Evolutionary conservation across 2,888 invertebrate genomes (phyloP), one percentile per base, ranked within the genome.

Genomic region (Drosophila hamatofila): DNA sequence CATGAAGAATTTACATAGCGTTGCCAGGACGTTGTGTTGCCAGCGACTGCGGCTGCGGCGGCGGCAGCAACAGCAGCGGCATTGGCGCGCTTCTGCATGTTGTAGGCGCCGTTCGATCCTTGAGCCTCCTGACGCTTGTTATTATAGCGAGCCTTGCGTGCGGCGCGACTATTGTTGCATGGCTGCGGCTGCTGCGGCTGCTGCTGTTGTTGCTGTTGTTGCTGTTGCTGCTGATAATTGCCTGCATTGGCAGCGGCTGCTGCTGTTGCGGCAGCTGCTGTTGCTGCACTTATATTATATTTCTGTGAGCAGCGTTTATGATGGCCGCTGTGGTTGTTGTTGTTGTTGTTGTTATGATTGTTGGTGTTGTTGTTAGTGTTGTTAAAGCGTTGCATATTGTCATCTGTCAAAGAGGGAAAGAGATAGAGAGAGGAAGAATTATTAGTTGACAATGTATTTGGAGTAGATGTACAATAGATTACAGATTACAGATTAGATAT

Each of bases 1-100:
- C 80, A 81, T 85, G 90, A 90, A 91, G 91, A 85, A 74, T 67
- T 63, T 54, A 75, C 81, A 69, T 78, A 82, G n/a, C 78, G 82
- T 46, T 73, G 78, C 70, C 88, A 89, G 77, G 88, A 83, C 66
- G 74, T 55, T 35, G 78, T 80, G 49, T 83, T 59, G 83, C 54
- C 60, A 14, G 48, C 12, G 23, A 8, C 51, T 11, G 51, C 35
- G 14, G 23, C 48, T 5, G n/a, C 18, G 5, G 12, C 48, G 5
- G 27, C 27, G 6, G 48, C 48, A 6, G 25, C 44, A 12, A 2
- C 46, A 0, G 46, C 16, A 2, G 27, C 41, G 9, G 23, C 61
- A 68, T 67, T 78, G 33, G 65, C n/a, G 8, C 80, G 75, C 33
- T 82, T 80, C 21, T 78, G 75, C 46, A 67, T 63, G 16, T 60